These are phyloP conservation scores for Buphagus erythrorhynchus DNA, from an alignment of 2,797 vertebrate genomes.

Conservation along the genomic window DNA sequence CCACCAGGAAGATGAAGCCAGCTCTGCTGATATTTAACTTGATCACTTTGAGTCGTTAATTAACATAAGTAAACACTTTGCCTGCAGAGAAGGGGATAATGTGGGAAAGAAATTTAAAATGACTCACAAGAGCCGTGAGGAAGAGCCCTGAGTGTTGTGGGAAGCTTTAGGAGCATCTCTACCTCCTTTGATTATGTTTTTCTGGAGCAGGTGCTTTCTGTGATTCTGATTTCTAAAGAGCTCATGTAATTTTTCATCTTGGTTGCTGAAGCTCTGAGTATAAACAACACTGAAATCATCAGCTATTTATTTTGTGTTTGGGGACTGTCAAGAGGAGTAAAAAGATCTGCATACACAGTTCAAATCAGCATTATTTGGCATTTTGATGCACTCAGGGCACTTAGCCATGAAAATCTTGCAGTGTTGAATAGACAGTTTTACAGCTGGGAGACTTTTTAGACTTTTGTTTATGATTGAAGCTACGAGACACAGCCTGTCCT, in stretches of 20 bases:
- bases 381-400: background rate
- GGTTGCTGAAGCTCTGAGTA: background rate
- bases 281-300: background rate
- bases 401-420: background rate
- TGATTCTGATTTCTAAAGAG: background rate
- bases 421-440: background rate
- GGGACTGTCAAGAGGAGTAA: background rate
- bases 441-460: background rate
- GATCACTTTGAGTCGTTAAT: background rate
- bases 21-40: background rate
- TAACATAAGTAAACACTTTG: background rate
- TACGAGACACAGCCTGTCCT: background rate
- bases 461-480: background rate
- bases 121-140: background rate
- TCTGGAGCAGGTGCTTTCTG: background rate
- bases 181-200: background rate
- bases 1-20: background rate
- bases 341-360: background rate
- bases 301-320: background rate
- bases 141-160: background rate
- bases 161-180: background rate
- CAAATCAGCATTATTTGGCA: background rate
- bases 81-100: background rate
- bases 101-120: background rate
- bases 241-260: background rate